A percentile compares a stretch with the other conserved stretches of the same genome.
phyloP scores from a whole-genome alignment of 2,113 vertebrate species.

The Microtus oregoni region DNA sequence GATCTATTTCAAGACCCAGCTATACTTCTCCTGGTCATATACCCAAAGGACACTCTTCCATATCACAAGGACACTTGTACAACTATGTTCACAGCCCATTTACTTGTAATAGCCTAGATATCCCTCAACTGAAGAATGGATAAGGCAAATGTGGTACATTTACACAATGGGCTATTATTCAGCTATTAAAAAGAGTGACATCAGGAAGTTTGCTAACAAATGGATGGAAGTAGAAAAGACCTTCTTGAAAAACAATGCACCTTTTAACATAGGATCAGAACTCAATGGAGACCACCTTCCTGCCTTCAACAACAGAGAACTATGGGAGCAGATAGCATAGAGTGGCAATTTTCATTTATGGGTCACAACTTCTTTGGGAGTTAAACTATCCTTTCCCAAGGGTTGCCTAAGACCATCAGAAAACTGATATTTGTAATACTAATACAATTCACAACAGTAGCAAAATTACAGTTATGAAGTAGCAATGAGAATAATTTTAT shows the following conservation, averaged over 20 bases:
- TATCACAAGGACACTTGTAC: background rate
- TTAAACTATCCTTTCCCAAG: background rate
- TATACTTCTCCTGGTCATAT: background rate
- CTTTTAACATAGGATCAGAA: background rate
- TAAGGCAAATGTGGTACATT: background rate
- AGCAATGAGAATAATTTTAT: background rate
- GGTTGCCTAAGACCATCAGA: background rate
- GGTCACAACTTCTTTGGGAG: background rate
- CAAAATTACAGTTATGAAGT: background rate
- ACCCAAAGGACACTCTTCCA: background rate
- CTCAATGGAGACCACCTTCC: fast-evolving
- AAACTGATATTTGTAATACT: background rate
- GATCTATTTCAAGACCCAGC: background rate
- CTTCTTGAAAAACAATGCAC: background rate
- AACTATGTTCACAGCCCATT: background rate
- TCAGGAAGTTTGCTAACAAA: background rate
- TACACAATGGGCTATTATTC: background rate
- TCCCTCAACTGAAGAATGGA: background rate
- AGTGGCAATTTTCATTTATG: background rate
- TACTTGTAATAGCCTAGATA: background rate
- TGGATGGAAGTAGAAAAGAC: background rate
- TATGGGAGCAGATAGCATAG: background rate
- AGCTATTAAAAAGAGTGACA: background rate
- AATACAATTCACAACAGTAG: background rate
- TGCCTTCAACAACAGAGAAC: background rate